Base-by-base conservation (phyloP, 2,113 vertebrate genomes). In the Clarias macrocephalus region DNA sequence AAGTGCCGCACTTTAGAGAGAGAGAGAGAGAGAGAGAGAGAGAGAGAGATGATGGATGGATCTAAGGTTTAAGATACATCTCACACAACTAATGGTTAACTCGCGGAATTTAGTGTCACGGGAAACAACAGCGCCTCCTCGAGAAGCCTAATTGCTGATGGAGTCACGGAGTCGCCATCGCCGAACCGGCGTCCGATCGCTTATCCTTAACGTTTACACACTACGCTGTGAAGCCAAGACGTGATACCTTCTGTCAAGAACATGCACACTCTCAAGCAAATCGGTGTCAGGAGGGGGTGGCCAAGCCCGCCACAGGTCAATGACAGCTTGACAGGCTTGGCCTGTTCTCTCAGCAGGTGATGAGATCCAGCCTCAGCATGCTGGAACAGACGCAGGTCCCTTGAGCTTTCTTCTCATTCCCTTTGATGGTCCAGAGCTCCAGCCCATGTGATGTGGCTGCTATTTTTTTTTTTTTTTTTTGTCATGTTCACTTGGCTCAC, bases 391-490 rank as follows among this genome's bases (percentile, higher is more conserved):
- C 92, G 89, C 82, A 89, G 33, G 80, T 62, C 83, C 73, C 87
- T 83, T 88, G 85, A 88, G 86, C 85, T 72, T 88, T 68, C 85
- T 82, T 5, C 18, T 81, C 37, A 52, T 85, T 87, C 85, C 82
- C 92, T 95, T 93, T 93, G 93, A 94, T 91, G 89, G 81, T 68
- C 80, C 66, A 86, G 89, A 83, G 65, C 86, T 90, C 89, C 84
- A 21, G 19, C 42, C 80, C 92, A 90, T 91, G 84, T 91, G 91
- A 92, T 93, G 89, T 89, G 77, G 88, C 68, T 63, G 28, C 80
- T 79, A 85, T 88, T 77, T 76, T 72, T 83, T 81, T 70, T 70
- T 28, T 25, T 25, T n/a, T 3, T 75, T 68, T 77, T 75, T 88
- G 87, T 80, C 30, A 13, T 90, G 94, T 92, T 91, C 82, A 33